These are phyloP conservation scores for Poliocrania exsul DNA, from an alignment of 2,797 vertebrate species.

Conservation along the genomic window DNA sequence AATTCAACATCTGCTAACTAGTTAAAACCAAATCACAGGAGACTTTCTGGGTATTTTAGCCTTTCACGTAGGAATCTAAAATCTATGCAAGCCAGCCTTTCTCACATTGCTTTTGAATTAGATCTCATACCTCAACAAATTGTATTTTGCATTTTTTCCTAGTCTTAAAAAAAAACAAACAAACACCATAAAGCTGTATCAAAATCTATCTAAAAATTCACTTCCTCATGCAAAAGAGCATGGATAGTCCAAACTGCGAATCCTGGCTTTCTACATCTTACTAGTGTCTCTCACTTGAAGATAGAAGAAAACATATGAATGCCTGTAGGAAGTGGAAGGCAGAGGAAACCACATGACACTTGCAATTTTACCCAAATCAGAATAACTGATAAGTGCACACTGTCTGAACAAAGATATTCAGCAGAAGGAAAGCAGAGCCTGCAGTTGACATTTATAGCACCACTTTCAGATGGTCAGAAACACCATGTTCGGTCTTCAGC, in stretches of 20 bases:
- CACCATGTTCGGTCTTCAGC: background rate
- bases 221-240: background rate
- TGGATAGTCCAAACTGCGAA: background rate
- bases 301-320: background rate
- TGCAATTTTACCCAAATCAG: background rate
- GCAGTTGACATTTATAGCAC: background rate
- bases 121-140: constrained; percentile 20
- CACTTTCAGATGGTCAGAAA: constrained; percentile 30
- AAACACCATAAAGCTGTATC: background rate
- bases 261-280: background rate
- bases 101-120: background rate
- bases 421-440: background rate
- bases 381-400: background rate
- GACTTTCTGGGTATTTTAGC: constrained; percentile 11
- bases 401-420: background rate
- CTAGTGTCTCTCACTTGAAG: background rate
- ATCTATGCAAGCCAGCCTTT: constrained; percentile 17
- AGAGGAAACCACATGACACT: background rate
- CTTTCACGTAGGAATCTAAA: constrained; percentile 51
- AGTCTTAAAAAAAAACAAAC: background rate
- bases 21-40: constrained; percentile 48
- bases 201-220: background rate
- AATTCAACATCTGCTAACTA: constrained; percentile 60
- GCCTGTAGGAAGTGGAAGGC: background rate
- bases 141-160: constrained; percentile 2